Conservation (phyloP, 30 jellyfish, hydroid and myxozoan species). For the Sanderia malayensis region DNA sequence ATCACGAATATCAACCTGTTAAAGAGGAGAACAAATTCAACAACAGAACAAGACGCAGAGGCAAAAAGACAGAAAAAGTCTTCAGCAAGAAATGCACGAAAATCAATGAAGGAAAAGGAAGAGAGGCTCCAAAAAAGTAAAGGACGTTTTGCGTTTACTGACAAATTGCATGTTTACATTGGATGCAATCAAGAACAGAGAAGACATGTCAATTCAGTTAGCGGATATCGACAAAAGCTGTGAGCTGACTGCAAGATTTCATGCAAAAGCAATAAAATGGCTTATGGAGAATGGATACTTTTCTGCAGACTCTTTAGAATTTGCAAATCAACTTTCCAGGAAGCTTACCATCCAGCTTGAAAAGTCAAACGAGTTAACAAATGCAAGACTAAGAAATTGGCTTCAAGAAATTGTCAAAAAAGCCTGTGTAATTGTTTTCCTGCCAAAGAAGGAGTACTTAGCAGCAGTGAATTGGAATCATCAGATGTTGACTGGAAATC, state of each 20-base stretch:
- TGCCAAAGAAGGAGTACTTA: conserved; percentile 18
- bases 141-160: conserved; percentile 36
- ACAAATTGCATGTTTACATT: conserved; percentile 33
- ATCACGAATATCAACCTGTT: conserved; percentile 31
- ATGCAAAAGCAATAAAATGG: conserved; percentile 8
- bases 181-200: conserved; percentile 48
- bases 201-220: conserved; percentile 34
- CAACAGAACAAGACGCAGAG: conserved; percentile 42
- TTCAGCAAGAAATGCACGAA: conserved; percentile 30
- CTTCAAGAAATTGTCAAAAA: conserved; percentile 23
- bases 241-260: conserved; percentile 57
- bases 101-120: conserved; percentile 42
- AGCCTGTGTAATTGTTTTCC: conserved; percentile 28
- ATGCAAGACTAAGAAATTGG: conserved; percentile 32
- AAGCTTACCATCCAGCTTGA: conserved; percentile 39
- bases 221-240: conserved; percentile 58
- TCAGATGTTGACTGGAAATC: conserved; percentile 28
- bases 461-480: conserved; percentile 29
- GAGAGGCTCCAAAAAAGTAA: conserved; percentile 38
- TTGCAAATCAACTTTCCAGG: conserved; percentile 24
- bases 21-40: conserved; percentile 30
- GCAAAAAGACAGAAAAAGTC: conserved; percentile 33
- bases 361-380: conserved; percentile 19
- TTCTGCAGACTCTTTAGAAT: conserved; percentile 25
- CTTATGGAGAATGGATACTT: conserved; percentile 29